A percentile compares a stretch with the other conserved stretches of the same genome.
phyloP scores from a whole-genome alignment of 2,888 invertebrate genomes.

The Drosophila anomalata region DNA sequence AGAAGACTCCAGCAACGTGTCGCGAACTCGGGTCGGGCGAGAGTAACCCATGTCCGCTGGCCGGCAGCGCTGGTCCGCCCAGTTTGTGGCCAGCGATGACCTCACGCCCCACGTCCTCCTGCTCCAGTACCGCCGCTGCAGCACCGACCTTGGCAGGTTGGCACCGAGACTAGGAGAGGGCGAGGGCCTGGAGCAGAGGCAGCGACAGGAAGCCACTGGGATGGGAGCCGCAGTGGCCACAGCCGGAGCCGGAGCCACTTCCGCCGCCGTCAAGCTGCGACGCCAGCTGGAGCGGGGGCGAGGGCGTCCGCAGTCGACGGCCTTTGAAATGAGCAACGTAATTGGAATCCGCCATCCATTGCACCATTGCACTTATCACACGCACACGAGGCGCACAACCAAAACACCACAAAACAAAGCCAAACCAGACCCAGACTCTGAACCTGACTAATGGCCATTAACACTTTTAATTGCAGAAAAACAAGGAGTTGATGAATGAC shows the following conservation, averaged over 20 bases:
- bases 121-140: conserved; percentile 66
- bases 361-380: conserved; percentile 13
- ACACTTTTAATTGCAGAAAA: conserved; percentile 87
- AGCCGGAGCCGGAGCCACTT: conserved; percentile 52
- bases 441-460: conserved; percentile 24
- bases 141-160: conserved; percentile 15
- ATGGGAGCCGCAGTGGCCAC: conserved; percentile 16
- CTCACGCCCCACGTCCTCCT: conserved; percentile 74
- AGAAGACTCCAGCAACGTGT: conserved; percentile 7
- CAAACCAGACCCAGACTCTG: conserved; percentile 2
- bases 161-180: no score
- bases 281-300: conserved; percentile 55
- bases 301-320: conserved; percentile 64
- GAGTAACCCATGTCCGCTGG: conserved; percentile 24
- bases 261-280: conserved; percentile 55
- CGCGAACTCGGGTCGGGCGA: background rate
- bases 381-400: background rate
- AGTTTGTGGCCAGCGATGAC: conserved; percentile 78
- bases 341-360: conserved; percentile 34
- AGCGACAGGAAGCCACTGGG: conserved; percentile 12
- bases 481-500: conserved; percentile 91
- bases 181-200: conserved; percentile 1
- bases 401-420: background rate
- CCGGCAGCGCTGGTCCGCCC: conserved; percentile 74
- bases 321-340: conserved; percentile 68